These are phyloP conservation scores for Caenorhabditis briggsae DNA, from an alignment of 1,140 invertebrate genomes.

Conservation along the genomic window DNA sequence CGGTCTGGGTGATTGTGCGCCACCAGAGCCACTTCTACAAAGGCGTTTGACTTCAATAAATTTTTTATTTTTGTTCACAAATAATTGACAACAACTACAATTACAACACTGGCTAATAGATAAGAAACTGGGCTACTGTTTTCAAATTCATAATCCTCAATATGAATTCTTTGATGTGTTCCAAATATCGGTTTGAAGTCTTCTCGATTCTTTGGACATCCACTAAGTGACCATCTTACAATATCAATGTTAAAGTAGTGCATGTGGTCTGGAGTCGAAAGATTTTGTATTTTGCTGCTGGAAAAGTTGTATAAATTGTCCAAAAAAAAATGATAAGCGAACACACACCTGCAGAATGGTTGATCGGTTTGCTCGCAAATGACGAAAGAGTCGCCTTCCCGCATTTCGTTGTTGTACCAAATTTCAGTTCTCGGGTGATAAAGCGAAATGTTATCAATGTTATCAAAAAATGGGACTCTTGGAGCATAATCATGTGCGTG, in stretches of 20 bases:
- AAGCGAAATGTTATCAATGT: slow-evolving; percentile 42
- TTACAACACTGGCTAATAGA: not conserved
- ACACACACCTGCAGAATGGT: slow-evolving; percentile 47
- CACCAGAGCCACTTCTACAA: no score
- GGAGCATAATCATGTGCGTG: slow-evolving; percentile 55
- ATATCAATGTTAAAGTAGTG: slow-evolving; percentile 53
- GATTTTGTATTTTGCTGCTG: slow-evolving; percentile 24
- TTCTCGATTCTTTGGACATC: slow-evolving; percentile 46
- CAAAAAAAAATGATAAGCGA: not conserved
- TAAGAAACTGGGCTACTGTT: not conserved
- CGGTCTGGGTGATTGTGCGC: no score
- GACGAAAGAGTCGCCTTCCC: slow-evolving; percentile 33
- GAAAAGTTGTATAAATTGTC: slow-evolving; percentile 6
- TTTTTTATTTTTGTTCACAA: no score
- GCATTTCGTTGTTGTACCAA: slow-evolving; percentile 55
- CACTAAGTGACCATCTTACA: slow-evolving; percentile 2
- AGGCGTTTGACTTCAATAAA: no score
- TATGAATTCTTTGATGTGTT: not conserved
- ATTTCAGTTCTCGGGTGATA: slow-evolving; percentile 59
- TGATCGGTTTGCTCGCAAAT: slow-evolving; percentile 59
- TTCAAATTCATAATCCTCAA: not conserved
- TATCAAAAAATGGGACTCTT: slow-evolving; percentile 45
- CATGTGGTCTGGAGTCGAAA: slow-evolving; percentile 33
- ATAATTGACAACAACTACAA: not conserved
- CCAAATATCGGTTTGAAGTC: slow-evolving; percentile 19